phyloP scores from a whole-genome alignment of 2,888 invertebrate species.

The Polylopha cassiicola region DNA sequence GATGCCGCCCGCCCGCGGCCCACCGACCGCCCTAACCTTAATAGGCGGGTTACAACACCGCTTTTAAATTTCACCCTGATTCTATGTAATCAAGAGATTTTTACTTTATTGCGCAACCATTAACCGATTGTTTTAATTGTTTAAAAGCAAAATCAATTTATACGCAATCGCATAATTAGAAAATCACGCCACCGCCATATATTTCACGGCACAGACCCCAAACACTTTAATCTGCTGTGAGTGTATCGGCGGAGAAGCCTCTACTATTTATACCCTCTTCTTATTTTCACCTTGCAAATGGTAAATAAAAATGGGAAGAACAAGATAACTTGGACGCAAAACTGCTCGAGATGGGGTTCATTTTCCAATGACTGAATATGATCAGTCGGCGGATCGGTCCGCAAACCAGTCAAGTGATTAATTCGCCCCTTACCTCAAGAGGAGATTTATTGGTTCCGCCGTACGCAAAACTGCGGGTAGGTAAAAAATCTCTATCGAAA shows the following conservation, averaged over 20 bases:
- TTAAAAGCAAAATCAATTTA: neutral
- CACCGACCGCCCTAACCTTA: conserved; percentile 57
- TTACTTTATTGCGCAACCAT: conserved; percentile 4
- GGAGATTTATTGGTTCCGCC: conserved; percentile 75
- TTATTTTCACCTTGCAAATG: conserved; percentile 69
- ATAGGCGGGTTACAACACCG: conserved; percentile 65
- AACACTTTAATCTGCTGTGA: conserved; percentile 73
- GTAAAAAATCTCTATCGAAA: conserved; percentile 77
- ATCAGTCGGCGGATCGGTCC: conserved; percentile 54
- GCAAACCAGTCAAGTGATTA: conserved; percentile 68
- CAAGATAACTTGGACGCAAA: conserved; percentile 42
- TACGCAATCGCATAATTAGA: neutral
- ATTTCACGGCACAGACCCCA: conserved; percentile 51
- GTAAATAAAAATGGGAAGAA: conserved; percentile 51
- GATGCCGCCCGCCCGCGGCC: conserved; percentile 50
- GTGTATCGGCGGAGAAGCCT: conserved; percentile 65
- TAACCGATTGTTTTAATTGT: neutral
- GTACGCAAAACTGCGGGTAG: conserved; percentile 76
- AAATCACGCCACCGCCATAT: conserved; percentile 61
- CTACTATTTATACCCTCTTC: conserved; percentile 71
- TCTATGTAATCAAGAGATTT: conserved; percentile 51
- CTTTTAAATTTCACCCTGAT: conserved; percentile 61
- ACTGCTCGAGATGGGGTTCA: conserved; percentile 35
- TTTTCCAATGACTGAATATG: conserved; percentile 34
- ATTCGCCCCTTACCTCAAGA: conserved; percentile 74